Base-by-base conservation (phyloP, 2,888 invertebrate species). In the Stramonita haemastoma region DNA sequence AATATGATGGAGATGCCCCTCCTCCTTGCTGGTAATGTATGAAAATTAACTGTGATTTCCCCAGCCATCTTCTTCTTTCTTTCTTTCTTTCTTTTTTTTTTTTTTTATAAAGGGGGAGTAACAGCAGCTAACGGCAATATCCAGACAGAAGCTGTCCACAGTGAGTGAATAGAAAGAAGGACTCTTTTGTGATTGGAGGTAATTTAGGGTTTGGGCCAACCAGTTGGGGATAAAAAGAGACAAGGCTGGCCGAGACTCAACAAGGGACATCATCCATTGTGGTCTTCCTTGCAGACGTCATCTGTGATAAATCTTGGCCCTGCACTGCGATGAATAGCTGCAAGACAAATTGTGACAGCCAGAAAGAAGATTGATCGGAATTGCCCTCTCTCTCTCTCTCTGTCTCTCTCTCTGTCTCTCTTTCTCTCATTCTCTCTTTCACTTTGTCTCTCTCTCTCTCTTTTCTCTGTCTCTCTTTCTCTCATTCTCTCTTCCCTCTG, bases 281-380 rank as follows among this genome's bases (percentile, higher is more conserved):
- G 60, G n/a, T 26, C 46, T 4, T n/a, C 81, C 57, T 34, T 32
- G 34, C 87, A 87, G 87, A 87, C 88, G 88, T 79, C 83, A 85
- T 87, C 88, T 85, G 81, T 88, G 86, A 91, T 91, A 91, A 91
- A 91, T 91, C 91, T 91, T 85, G 4, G 11, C 34, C 32, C 81
- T 46, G 77, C 87, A 87, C 87, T 77, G 66, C 66, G 87, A 86
- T 89, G 88, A 88, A 86, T 86, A 66, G 89, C 90, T 89, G 77
- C 88, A 87, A 90, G 90, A 90, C 90, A 90, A 90, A 90, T 90
- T 90, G 87, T 86, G 90, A 88, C 89, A 90, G 85, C 77, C 73
- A 83, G 87, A 81, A 89, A 90, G 89, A 89, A 90, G 90, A 91
- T 91, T 91, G 90, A 88, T 90, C 90, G 90, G 90, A 91, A 89